Conservation (phyloP, 2,888 invertebrate species). For the Standfussiana lucernea region DNA sequence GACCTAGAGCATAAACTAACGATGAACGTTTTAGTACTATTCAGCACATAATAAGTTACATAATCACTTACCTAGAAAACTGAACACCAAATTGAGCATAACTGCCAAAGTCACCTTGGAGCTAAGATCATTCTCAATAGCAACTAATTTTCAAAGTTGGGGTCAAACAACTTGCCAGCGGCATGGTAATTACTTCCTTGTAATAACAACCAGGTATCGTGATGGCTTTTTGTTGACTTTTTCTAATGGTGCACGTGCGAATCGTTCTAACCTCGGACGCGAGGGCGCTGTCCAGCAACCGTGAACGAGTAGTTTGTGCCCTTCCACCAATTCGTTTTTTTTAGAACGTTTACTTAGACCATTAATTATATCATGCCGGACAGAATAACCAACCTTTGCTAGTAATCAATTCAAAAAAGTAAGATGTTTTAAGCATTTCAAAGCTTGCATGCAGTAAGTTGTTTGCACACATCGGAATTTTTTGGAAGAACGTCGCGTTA, state of each 20-base stretch:
- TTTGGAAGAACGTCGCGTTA: not conserved
- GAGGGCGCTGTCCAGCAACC: slow-evolving; percentile 79
- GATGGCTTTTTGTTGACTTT: slow-evolving; percentile 73
- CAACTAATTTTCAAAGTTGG: slow-evolving; percentile 69
- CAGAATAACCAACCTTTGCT: slow-evolving; percentile 2
- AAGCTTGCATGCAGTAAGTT: slow-evolving; percentile 2
- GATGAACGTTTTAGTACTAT: slow-evolving; percentile 7
- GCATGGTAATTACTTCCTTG: slow-evolving; percentile 80
- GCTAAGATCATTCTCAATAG: slow-evolving; percentile 53
- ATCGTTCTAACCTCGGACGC: slow-evolving; percentile 72
- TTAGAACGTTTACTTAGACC: slow-evolving; percentile 22
- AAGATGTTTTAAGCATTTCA: slow-evolving; percentile 4
- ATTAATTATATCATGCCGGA: slow-evolving; percentile 16
- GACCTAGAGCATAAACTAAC: not conserved
- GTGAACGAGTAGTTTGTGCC: slow-evolving; percentile 79
- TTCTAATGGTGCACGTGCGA: slow-evolving; percentile 77
- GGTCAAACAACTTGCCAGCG: slow-evolving; percentile 77
- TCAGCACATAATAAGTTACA: slow-evolving; percentile 31
- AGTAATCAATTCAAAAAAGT: not conserved
- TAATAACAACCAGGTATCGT: slow-evolving; percentile 69
- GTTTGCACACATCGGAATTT: slow-evolving; percentile 1
- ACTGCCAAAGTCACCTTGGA: slow-evolving; percentile 53
- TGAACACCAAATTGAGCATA: slow-evolving; percentile 46
- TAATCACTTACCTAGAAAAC: slow-evolving; percentile 45
- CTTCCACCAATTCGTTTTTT: slow-evolving; percentile 65